phyloP scores from a whole-genome alignment of 2,797 vertebrate species.

The Potorous gilbertii region DNA sequence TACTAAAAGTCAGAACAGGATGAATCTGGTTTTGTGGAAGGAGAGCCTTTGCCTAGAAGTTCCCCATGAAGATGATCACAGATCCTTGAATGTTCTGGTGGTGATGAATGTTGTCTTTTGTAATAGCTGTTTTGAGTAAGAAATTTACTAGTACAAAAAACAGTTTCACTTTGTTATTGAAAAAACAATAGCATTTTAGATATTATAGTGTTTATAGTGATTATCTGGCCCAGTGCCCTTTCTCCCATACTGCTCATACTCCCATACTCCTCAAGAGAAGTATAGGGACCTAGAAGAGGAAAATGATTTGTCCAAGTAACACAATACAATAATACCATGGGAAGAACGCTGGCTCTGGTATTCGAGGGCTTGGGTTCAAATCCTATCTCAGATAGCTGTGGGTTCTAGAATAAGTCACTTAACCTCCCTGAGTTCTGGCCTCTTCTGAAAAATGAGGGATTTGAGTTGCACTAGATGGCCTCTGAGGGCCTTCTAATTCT shows the following conservation, averaged over 20 bases:
- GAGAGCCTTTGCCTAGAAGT: neutral
- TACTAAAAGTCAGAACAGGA: neutral
- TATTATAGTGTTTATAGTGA: neutral
- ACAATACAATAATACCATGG: neutral
- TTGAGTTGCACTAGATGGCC: neutral
- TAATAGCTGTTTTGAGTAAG: neutral
- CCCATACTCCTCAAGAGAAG: neutral
- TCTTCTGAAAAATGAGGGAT: neutral
- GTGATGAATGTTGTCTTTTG: neutral
- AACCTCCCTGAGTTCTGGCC: neutral
- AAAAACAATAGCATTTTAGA: neutral
- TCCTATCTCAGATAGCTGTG: neutral
- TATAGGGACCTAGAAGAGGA: neutral
- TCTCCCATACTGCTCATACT: no score
- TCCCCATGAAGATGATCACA: neutral
- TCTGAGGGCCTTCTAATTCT: neutral
- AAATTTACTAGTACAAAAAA: neutral
- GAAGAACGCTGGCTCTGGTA: neutral
- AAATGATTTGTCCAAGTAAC: neutral
- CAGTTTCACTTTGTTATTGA: neutral
- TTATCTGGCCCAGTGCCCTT: neutral
- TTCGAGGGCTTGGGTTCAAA: neutral
- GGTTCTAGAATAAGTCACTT: neutral
- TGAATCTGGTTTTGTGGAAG: neutral
- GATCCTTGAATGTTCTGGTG: neutral